Evolutionary conservation across 1,140 invertebrate genomes (phyloP).

Genomic region (Drosophila sulfurigaster): DNA sequence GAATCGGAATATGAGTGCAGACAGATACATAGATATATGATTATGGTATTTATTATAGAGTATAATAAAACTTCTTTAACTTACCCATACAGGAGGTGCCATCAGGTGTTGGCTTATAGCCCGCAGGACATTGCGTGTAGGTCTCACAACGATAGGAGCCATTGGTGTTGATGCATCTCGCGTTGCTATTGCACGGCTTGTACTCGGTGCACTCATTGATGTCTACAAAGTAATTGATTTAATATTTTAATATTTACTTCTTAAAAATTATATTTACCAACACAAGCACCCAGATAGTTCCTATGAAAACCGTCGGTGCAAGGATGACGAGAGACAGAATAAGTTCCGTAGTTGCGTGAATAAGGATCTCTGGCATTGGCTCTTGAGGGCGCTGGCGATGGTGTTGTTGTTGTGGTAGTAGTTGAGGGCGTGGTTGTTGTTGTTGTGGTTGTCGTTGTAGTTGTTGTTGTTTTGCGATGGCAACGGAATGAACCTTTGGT

Average conservation of each 20-base stretch:
- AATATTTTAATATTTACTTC: not conserved
- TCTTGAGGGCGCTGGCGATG: slow-evolving; percentile 8
- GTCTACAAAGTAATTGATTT: slow-evolving; percentile 72
- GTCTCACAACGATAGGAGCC: slow-evolving; percentile 87
- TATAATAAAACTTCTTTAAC: slow-evolving; percentile 4
- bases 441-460: slow-evolving; percentile 56
- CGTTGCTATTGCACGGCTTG: slow-evolving; percentile 82
- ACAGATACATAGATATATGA: no score
- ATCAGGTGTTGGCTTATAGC: slow-evolving; percentile 85
- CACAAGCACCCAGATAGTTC: slow-evolving; percentile 75
- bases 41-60: not conserved
- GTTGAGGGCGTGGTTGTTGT: slow-evolving; percentile 42
- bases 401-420: slow-evolving; percentile 44
- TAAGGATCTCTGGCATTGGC: slow-evolving; percentile 12
- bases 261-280: slow-evolving; percentile 58
- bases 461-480: slow-evolving; percentile 59
- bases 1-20: no score
- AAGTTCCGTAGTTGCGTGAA: slow-evolving; percentile 14
- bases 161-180: slow-evolving; percentile 87
- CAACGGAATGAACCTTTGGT: slow-evolving; percentile 85
- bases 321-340: slow-evolving; percentile 13
- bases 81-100: slow-evolving; percentile 85
- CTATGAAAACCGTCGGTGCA: slow-evolving; percentile 72
- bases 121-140: slow-evolving; percentile 85
- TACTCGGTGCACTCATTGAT: slow-evolving; percentile 85